These are phyloP conservation scores for Synergus gifuensis DNA, from an alignment of 2,888 invertebrate species.

Conservation along the genomic window DNA sequence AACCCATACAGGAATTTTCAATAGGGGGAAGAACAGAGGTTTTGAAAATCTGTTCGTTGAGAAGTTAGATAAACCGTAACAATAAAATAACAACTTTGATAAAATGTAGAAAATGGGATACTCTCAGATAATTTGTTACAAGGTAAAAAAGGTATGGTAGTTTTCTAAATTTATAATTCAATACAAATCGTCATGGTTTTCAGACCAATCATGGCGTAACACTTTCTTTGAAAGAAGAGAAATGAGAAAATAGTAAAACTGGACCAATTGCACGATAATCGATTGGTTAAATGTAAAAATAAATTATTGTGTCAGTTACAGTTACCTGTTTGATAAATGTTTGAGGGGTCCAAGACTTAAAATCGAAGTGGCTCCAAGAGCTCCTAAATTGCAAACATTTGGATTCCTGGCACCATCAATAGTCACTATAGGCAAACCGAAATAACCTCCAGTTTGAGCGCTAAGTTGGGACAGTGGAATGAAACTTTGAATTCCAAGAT, in stretches of 20 bases:
- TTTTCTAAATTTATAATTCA: slow-evolving; percentile 14
- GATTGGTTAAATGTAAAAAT: neutral
- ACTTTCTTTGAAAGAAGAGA: neutral
- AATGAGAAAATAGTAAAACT: neutral
- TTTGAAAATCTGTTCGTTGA: neutral
- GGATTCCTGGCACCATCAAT: slow-evolving; percentile 83
- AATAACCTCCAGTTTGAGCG: slow-evolving; percentile 81
- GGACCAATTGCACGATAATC: slow-evolving; percentile 42
- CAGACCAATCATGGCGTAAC: slow-evolving; percentile 6
- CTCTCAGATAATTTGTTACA: slow-evolving; percentile 16
- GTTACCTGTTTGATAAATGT: slow-evolving; percentile 76
- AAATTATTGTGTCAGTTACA: slow-evolving; percentile 53
- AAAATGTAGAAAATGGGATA: slow-evolving; percentile 6
- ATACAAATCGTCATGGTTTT: slow-evolving; percentile 32
- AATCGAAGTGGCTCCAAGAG: slow-evolving; percentile 85
- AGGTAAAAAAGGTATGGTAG: slow-evolving; percentile 11
- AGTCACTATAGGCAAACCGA: slow-evolving; percentile 86
- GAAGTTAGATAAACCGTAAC: neutral
- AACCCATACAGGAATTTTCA: too few relatives aligned
- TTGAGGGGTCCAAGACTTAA: slow-evolving; percentile 86
- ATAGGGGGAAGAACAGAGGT: neutral
- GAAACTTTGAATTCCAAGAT: slow-evolving; percentile 86
- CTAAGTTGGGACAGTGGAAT: slow-evolving; percentile 85
- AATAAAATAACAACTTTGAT: neutral
- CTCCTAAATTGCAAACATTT: slow-evolving; percentile 80